Conservation (phyloP, 2,113 vertebrate species). For the Microcebus griseorufus region DNA sequence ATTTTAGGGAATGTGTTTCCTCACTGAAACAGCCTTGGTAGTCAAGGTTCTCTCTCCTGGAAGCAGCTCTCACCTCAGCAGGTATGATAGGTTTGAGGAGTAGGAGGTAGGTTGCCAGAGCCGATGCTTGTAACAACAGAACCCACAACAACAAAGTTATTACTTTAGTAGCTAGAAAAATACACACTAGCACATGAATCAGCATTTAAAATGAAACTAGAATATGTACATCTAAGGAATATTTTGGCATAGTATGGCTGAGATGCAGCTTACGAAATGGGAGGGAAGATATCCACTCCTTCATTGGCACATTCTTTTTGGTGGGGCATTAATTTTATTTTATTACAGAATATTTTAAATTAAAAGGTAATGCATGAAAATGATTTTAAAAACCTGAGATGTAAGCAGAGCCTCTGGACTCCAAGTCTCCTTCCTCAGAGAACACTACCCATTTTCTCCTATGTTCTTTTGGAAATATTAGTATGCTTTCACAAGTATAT, state of each 20-base stretch:
- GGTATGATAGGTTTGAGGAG: background rate
- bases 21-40: background rate
- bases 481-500: background rate
- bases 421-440: background rate
- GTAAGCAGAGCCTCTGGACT: background rate
- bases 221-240: background rate
- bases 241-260: background rate
- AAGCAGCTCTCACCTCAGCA: background rate
- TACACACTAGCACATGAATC: background rate
- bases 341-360: constrained; percentile 18
- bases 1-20: background rate
- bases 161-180: background rate
- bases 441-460: background rate
- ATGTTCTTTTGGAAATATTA: background rate
- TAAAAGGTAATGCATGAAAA: background rate
- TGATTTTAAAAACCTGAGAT: background rate
- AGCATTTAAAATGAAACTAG: background rate
- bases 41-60: background rate
- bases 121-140: background rate
- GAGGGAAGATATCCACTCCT: background rate
- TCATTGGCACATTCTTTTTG: background rate
- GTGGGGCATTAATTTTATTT: background rate
- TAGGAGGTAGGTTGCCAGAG: background rate
- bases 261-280: background rate
- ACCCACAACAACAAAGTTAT: background rate